Evolutionary conservation across 2,888 invertebrate genomes (phyloP), one percentile per base, ranked within the genome.

Genomic region (Pseudanteris insignis): DNA sequence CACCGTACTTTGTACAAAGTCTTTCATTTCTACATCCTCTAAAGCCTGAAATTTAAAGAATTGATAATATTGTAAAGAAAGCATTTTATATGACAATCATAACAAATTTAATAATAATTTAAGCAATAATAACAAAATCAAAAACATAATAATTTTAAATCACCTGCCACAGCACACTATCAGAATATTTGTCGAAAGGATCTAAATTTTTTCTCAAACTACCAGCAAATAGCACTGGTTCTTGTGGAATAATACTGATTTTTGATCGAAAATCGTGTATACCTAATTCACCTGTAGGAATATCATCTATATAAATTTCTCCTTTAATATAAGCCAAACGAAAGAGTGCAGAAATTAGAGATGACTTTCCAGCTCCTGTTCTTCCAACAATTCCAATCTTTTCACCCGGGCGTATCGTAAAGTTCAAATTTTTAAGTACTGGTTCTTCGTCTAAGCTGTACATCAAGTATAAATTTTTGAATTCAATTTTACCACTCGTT

Each of bases 11-110:
- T 87, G 84, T 0, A 90, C 83, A 0, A 86, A 84, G 38, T 85
- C 84, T 73, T 89, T 91, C 36, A 92, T 75, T 68, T 91, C 89
- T 7, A 91, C 90, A 84, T 88, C 82, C 26, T 84, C 82, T 28
- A 86, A 70, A 2, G 82, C 84, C 48, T 60, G 10, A 3, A 32
- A 28, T n/a, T n/a, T n/a, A n/a, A n/a, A n/a, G n/a, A n/a, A n/a
- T n/a, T n/a, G n/a, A n/a, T n/a, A n/a, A 29, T 14, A 14, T 21
- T 28, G 4, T 7, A 10, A 29, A n/a, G n/a, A n/a, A n/a, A n/a
- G n/a, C n/a, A n/a, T n/a, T n/a, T n/a, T n/a, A n/a, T n/a, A n/a
- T n/a, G n/a, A n/a, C n/a, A n/a, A n/a, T n/a, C n/a, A n/a, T n/a
- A n/a, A n/a, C n/a, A n/a, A n/a, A n/a, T n/a, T n/a, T n/a, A n/a